Base-by-base conservation (phyloP, 2,888 invertebrate species). In the Lycocerus yunnanus region DNA sequence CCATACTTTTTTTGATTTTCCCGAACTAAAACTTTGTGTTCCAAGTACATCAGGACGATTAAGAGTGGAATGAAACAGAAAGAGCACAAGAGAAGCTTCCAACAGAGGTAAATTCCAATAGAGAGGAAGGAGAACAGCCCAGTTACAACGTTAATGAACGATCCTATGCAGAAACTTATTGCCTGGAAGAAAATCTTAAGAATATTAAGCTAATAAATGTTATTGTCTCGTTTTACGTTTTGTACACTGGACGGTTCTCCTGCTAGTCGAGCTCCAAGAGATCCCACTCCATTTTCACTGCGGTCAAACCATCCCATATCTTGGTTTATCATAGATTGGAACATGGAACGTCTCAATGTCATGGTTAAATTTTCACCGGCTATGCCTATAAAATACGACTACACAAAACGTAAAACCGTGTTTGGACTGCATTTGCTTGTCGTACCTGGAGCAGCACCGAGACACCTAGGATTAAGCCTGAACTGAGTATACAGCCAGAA, bases 211-310 rank as follows among this genome's bases (percentile, higher is more conserved):
- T 2, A 18, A 18, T 4, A 18, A 18, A 18, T 18, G 18, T 18
- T n/a, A n/a, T n/a, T n/a, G n/a, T n/a, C n/a, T n/a, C n/a, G n/a
- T 18, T 4, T 94, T 3, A 94, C 94, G 95, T 95, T 95, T 88
- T 95, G 94, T 0, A 95, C 93, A 70, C 91, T 90, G 1, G 95
- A 91, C 0, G 94, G 93, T 87, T 95, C 95, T 0, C 92, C 92
- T 0, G 95, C 93, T n/a, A n/a, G n/a, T n/a, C n/a, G n/a, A n/a
- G n/a, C n/a, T n/a, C n/a, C n/a, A n/a, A n/a, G n/a, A n/a, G n/a
- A n/a, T n/a, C n/a, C n/a, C n/a, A n/a, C n/a, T n/a, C n/a, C n/a
- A n/a, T n/a, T n/a, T n/a, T n/a, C n/a, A n/a, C n/a, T n/a, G n/a
- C n/a, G n/a, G n/a, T n/a, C n/a, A n/a, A n/a, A n/a, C n/a, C n/a